These are phyloP conservation scores for Lasiurus cinereus DNA, from an alignment of 2,113 vertebrate genomes.

Conservation along the genomic window DNA sequence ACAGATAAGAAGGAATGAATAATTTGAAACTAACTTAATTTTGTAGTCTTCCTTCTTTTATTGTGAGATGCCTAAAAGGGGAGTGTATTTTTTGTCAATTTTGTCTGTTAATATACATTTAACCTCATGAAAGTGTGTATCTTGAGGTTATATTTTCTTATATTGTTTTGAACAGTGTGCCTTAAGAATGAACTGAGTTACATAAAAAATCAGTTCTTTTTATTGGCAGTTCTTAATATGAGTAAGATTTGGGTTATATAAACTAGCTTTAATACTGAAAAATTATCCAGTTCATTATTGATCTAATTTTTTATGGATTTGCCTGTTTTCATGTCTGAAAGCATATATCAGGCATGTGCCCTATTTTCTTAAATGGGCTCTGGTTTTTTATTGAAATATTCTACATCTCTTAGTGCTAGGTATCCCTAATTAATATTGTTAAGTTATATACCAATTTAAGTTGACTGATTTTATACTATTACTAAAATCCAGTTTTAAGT, in stretches of 20 bases:
- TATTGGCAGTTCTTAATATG: slow-evolving; percentile 24
- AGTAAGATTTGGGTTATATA: slow-evolving; percentile 7
- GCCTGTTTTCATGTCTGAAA: slow-evolving; percentile 25
- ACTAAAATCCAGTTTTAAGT: slow-evolving; percentile 57
- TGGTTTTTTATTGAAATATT: slow-evolving; percentile 1
- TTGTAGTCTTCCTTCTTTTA: slow-evolving; percentile 1
- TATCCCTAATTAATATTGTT: slow-evolving; percentile 28
- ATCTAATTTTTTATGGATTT: not conserved
- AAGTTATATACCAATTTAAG: slow-evolving; percentile 16
- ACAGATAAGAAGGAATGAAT: slow-evolving; percentile 17
- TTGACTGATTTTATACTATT: slow-evolving; percentile 53
- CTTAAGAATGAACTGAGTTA: slow-evolving; percentile 27
- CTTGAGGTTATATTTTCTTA: not conserved
- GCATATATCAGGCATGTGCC: not conserved
- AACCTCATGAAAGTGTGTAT: not conserved
- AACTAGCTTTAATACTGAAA: slow-evolving; percentile 46
- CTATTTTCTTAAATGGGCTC: not conserved
- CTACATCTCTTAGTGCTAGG: slow-evolving; percentile 43
- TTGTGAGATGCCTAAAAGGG: slow-evolving; percentile 28
- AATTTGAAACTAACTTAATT: slow-evolving; percentile 15
- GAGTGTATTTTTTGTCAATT: not conserved
- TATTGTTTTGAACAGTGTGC: not conserved
- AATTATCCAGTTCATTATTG: not conserved
- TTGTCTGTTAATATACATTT: slow-evolving; percentile 23
- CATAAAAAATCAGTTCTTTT: slow-evolving; percentile 22